Conservation (phyloP, 2,888 invertebrate genomes). For the Drosophila kanekoi region DNA sequence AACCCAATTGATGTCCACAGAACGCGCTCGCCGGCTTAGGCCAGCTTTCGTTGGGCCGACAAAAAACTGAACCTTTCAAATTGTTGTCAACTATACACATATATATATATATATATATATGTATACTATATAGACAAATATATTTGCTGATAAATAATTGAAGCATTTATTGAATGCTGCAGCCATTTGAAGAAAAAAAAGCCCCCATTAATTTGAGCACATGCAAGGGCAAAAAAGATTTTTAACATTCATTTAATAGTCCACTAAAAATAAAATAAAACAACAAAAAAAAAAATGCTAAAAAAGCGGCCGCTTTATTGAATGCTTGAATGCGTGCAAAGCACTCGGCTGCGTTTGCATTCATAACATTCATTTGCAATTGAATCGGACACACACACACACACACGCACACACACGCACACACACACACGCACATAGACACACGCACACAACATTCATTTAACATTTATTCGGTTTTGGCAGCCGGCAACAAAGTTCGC, state of each 20-base stretch:
- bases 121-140: neutral
- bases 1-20: too few species aligned
- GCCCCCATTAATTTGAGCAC: neutral
- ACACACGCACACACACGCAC: neutral
- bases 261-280: neutral
- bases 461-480: slow-evolving; percentile 16
- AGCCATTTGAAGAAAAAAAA: neutral
- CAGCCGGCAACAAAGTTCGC: neutral
- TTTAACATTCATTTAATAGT: neutral
- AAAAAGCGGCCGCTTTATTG: slow-evolving; percentile 12
- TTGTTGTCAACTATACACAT: too few species aligned
- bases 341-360: slow-evolving; percentile 23
- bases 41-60: too few species aligned
- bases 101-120: neutral
- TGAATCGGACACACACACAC: slow-evolving; percentile 7
- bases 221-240: neutral
- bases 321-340: slow-evolving; percentile 20
- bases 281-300: neutral
- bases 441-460: slow-evolving; percentile 22
- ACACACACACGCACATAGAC: neutral
- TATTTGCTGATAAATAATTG: neutral
- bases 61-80: too few species aligned
- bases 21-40: too few species aligned
- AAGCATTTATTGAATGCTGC: neutral
- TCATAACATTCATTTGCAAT: slow-evolving; percentile 36